Evolutionary conservation across 1,140 invertebrate genomes (phyloP), one percentile per base, ranked within the genome.

Genomic region (Sinella curviseta): DNA sequence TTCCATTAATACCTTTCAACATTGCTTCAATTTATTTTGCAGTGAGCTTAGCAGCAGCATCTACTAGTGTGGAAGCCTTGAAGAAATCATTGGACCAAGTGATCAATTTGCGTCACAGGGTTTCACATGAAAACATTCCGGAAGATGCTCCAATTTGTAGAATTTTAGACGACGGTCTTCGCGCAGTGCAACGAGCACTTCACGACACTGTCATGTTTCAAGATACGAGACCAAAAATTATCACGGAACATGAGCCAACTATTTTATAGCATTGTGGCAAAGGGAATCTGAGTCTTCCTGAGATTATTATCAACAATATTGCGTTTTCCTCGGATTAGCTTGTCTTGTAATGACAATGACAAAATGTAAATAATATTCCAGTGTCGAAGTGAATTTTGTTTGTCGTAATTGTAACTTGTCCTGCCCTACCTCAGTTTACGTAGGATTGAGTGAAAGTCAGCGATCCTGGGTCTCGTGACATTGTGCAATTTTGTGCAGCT

Each of bases 31-130:
- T n/a, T n/a, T n/a, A n/a, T n/a, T 39, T 76, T 74, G 20, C 65
- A 76, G 77, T 83, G 57, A 83, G 74, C 60, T 26, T 84, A n/a
- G 73, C 75, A 20, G 39, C 78, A 26, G 83, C 81, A 16, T 57
- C 76, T 4, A 60, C 76, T 3, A 80, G 77, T 26, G 78, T 84
- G 1, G 83, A 84, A 1, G 57, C 75, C 1, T 77, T 84, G 17
- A 75, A 77, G 28, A 84, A 81, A 67, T 82, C 83, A 33, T 73
- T 84, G 48, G 83, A 84, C 36, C 83, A 84, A 60, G 83, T 84
- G 16, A 77, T 84, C 28, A 54, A 57, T 3, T 76, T 84, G 24
- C 31, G 80, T 65, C 74, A 78, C 48, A 20, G 83, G 33, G 77
- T 79, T 24, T 78, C 77, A 28, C 3, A 36, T 31, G 83, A 84